Evolutionary conservation across 1,140 invertebrate species (phyloP), one percentile per base, ranked within the genome.

Genomic region (Megalopta genalis): DNA sequence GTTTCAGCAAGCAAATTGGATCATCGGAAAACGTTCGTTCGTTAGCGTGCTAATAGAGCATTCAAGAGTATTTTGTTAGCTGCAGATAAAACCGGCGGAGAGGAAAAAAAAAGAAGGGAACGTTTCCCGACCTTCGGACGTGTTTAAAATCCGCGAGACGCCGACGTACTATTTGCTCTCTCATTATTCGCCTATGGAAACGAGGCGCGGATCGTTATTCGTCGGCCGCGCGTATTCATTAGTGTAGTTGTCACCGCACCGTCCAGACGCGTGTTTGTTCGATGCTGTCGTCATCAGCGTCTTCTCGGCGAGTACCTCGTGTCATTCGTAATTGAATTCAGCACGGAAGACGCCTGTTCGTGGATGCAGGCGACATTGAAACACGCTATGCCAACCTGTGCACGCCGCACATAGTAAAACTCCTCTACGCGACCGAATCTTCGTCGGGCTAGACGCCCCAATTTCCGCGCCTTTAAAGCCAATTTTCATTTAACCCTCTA

Each of bases 261-360:
- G 52, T 49, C 37, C 49, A 39, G 32, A 25, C 46, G 63, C 32
- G 37, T 68, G 73, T 67, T 76, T 76, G 64, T 59, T 21, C 52
- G 37, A 76, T 67, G 52, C 39, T 76, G 72, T 66, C 71, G 63
- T 75, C 64, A 68, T 76, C 73, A 76, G 8, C 52, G 52, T 76
- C 73, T 76, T 68, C 73, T 12, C 25, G 62, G 62, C 5, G n/a
- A 66, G 37, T 46, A 76, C 73, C 73, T 39, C 49, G 64, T 75
- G 64, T 75, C 52, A 67, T 59, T 9, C 52, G 52, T 76, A 76
- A 76, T 76, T 76, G 64, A 59, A 68, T 68, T 76, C 64, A 25
- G 64, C 66, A 67, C 73, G 73, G 49, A 42, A 76, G 73, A 76
- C 37, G 42, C 49, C 57, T 76, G 49, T 18, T 60, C 64, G 12